These are phyloP conservation scores for Doryteuthis pealeii DNA, from an alignment of 1,140 invertebrate species.

Conservation along the genomic window DNA sequence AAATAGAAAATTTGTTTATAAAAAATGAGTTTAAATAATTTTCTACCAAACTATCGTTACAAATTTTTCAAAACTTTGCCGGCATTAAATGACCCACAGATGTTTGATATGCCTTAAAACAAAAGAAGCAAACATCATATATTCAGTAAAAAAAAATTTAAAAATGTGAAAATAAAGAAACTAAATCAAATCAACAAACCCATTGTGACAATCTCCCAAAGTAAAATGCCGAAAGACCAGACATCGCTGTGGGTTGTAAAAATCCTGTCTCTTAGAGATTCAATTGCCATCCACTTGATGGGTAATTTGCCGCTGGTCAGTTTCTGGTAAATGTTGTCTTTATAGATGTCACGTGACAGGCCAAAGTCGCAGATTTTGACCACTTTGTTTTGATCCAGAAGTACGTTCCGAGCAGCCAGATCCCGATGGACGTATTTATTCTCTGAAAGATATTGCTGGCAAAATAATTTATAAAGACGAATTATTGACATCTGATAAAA, in stretches of 20 bases:
- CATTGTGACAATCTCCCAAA: constrained; percentile 56
- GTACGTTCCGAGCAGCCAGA: constrained; percentile 39
- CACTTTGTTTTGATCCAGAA: constrained; percentile 31
- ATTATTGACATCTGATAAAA: too few species aligned
- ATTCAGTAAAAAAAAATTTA: too few species aligned
- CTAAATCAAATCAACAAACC: constrained; percentile 28
- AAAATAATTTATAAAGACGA: constrained; percentile 16
- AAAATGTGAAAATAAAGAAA: too few species aligned
- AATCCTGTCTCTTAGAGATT: constrained; percentile 37
- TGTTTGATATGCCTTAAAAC: too few species aligned
- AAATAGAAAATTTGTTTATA: too few species aligned
- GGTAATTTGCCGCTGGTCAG: constrained; percentile 43
- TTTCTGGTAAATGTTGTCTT: constrained; percentile 34
- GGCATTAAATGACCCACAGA: too few species aligned
- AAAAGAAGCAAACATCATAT: too few species aligned
- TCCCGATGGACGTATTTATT: constrained; percentile 44
- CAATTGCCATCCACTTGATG: constrained; percentile 56
- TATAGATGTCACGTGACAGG: constrained; percentile 38
- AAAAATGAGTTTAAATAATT: too few species aligned
- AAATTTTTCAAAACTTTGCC: too few species aligned
- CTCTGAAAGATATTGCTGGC: constrained; percentile 52
- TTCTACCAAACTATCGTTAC: too few species aligned
- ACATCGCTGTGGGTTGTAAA: constrained; percentile 51
- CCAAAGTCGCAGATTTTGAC: constrained; percentile 44
- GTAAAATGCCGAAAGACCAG: constrained; percentile 55